Evolutionary conservation across 2,113 vertebrate genomes (phyloP).

Genomic region (Psittacula cyanocephala): DNA sequence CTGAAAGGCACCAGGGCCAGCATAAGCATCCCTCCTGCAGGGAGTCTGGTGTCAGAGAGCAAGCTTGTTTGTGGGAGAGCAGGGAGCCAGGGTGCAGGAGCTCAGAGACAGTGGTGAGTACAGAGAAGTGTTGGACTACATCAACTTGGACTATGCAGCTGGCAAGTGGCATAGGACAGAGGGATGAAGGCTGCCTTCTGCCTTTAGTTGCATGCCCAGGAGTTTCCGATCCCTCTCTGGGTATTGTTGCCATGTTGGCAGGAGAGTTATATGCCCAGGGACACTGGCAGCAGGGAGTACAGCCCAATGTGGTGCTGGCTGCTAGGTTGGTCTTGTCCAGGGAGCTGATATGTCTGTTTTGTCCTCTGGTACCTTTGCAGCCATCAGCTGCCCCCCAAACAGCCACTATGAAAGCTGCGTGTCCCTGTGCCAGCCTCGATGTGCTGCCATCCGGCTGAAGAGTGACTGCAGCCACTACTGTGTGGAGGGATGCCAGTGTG

Average conservation of each 20-base stretch:
- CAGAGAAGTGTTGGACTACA: background rate
- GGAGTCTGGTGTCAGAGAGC: background rate
- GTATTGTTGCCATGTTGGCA: fast-evolving
- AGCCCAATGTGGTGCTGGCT: fast-evolving
- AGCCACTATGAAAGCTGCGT: slow-evolving; percentile 95
- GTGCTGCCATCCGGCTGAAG: slow-evolving; percentile 90
- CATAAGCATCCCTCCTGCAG: fast-evolving
- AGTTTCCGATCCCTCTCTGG: background rate
- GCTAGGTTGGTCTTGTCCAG: fast-evolving
- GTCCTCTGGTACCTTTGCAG: slow-evolving; percentile 67
- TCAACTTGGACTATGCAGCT: background rate
- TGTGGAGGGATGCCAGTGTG: slow-evolving; percentile 95
- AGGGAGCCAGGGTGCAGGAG: background rate
- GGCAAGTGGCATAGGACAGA: fast-evolving
- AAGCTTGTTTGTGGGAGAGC: background rate
- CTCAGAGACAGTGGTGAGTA: background rate
- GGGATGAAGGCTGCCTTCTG: background rate
- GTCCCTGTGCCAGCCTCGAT: slow-evolving; percentile 92
- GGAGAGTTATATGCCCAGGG: background rate
- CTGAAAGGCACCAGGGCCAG: background rate
- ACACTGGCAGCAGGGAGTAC: fast-evolving
- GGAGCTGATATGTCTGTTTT: background rate
- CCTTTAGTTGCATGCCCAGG: fast-evolving
- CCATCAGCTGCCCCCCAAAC: slow-evolving; percentile 88
- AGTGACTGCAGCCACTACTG: slow-evolving; percentile 94